phyloP scores from a whole-genome alignment of 2,888 invertebrate genomes.

The Lepas anatifera region DNA sequence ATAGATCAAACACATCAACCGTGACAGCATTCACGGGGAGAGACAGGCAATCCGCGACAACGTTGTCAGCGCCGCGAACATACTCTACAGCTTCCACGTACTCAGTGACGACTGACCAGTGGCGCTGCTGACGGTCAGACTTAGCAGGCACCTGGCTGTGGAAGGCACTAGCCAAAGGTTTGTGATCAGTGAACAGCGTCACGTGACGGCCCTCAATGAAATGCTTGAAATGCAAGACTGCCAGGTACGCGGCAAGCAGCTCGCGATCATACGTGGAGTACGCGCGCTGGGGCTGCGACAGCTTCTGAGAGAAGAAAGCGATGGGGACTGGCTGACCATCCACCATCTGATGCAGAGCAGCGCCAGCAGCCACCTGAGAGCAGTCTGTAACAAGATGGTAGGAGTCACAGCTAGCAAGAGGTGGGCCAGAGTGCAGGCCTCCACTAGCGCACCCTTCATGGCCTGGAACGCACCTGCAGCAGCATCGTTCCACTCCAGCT shows the following conservation, averaged over 20 bases:
- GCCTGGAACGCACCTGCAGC: background rate
- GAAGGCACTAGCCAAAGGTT: conserved; percentile 14
- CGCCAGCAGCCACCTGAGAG: background rate
- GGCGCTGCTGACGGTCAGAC: conserved; percentile 15
- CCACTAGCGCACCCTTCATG: conserved; percentile 3
- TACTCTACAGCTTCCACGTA: background rate
- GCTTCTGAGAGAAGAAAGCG: conserved; percentile 16
- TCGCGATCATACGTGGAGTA: conserved; percentile 29
- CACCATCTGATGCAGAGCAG: conserved; percentile 13
- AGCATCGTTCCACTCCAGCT: background rate
- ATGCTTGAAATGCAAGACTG: conserved; percentile 29
- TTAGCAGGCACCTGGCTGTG: conserved; percentile 3
- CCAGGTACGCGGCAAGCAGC: conserved; percentile 12
- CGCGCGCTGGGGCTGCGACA: background rate
- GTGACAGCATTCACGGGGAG: background rate
- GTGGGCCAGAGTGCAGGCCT: background rate
- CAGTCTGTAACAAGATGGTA: conserved; percentile 16
- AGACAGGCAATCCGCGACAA: background rate
- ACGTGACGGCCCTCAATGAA: conserved; percentile 26
- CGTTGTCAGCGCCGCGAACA: background rate
- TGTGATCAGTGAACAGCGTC: conserved; percentile 14
- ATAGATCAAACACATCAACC: background rate
- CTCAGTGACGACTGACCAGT: background rate
- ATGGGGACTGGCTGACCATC: conserved; percentile 1
- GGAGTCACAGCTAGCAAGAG: background rate